phyloP scores from a whole-genome alignment of 2,888 invertebrate genomes.

The Dynastes hyllus region DNA sequence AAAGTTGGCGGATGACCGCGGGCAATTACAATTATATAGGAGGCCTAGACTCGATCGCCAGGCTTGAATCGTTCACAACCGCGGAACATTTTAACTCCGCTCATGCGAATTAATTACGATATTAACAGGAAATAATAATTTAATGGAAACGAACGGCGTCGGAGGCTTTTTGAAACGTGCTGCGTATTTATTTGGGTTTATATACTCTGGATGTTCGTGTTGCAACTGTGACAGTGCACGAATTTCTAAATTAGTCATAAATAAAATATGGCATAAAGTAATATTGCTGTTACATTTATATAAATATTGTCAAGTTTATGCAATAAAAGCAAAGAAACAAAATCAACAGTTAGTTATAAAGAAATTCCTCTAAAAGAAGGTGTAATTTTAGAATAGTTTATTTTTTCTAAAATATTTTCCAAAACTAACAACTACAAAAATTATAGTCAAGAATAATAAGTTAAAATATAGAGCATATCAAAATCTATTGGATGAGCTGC shows the following conservation, averaged over 20 bases:
- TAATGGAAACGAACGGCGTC: constrained; percentile 28
- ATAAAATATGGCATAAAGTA: background rate
- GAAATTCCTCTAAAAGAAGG: no score
- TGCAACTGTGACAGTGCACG: background rate
- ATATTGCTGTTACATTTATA: background rate
- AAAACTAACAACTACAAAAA: no score
- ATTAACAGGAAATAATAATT: constrained; percentile 50
- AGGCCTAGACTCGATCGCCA: background rate
- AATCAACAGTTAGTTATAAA: no score
- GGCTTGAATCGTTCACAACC: constrained; percentile 32
- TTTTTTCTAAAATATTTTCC: no score
- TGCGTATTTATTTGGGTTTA: no score
- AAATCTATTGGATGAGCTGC: no score
- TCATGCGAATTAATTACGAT: constrained; percentile 51
- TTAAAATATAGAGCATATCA: no score
- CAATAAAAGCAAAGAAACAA: no score
- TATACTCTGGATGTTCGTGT: background rate
- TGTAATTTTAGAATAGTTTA: no score
- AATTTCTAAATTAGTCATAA: background rate
- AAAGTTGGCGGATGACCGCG: constrained; percentile 11
- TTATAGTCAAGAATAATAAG: no score
- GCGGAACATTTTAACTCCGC: constrained; percentile 31
- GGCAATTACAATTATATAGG: constrained; percentile 11
- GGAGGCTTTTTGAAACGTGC: constrained; percentile 21
- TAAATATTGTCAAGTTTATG: no score